Evolutionary conservation across 2,113 vertebrate species (phyloP).

Genomic region (Melanerpes aurifrons): DNA sequence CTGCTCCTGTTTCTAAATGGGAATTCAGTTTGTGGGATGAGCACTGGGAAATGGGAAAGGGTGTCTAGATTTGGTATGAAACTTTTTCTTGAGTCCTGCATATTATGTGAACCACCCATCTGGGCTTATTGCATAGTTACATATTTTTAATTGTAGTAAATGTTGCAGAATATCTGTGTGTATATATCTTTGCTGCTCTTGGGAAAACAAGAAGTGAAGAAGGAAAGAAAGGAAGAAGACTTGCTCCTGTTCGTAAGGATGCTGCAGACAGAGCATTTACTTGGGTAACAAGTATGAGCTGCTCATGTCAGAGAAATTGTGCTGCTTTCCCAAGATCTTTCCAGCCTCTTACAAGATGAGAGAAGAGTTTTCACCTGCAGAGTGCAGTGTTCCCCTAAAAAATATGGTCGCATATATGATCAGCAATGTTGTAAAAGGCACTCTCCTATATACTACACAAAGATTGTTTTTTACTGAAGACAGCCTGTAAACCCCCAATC

Average conservation of each 20-base stretch:
- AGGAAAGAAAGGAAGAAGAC: neutral
- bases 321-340: neutral
- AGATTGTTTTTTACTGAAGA: neutral
- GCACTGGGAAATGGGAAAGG: neutral
- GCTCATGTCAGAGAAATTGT: neutral
- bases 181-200: neutral
- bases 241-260: neutral
- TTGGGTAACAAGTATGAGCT: neutral
- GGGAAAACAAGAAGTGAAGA: neutral
- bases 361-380: conserved; percentile 44
- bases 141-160: neutral
- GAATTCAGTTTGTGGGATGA: neutral
- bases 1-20: neutral
- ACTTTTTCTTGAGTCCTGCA: neutral
- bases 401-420: neutral
- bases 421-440: neutral
- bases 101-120: neutral
- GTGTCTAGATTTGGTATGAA: neutral
- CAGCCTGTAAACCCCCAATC: neutral
- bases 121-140: neutral
- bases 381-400: conserved; percentile 49
- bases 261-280: neutral
- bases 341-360: rapidly evolving
- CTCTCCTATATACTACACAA: neutral
- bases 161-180: neutral